Percentiles rank a stretch among this genome's conserved stretches.
Conservation (phyloP, 2,113 vertebrate genomes). For the Kobus ellipsiprymnus region DNA sequence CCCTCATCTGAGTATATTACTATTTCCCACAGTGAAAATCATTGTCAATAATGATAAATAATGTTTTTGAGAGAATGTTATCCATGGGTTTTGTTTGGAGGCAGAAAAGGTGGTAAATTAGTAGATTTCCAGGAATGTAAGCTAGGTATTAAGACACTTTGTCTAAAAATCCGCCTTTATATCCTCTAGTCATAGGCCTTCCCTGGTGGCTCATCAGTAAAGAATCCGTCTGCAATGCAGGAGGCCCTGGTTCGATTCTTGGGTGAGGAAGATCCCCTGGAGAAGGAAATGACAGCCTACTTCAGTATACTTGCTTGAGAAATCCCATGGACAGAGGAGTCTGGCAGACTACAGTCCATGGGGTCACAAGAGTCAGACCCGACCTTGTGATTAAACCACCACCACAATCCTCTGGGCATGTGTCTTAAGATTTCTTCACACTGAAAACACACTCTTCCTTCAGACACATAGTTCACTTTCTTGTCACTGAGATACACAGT, state of each 20-base stretch:
- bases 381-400: not conserved
- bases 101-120: not conserved
- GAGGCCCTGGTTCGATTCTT: not conserved
- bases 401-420: not conserved
- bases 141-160: not conserved
- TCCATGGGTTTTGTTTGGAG: not conserved
- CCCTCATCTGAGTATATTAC: not conserved
- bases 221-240: not conserved
- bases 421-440: not conserved
- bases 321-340: not conserved
- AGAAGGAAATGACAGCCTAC: not conserved
- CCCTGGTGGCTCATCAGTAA: not conserved
- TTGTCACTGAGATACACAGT: not conserved
- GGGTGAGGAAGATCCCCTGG: not conserved
- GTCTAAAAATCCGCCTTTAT: not conserved
- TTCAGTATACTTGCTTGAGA: not conserved
- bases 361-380: not conserved
- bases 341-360: not conserved
- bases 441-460: not conserved
- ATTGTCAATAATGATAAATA: not conserved
- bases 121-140: not conserved
- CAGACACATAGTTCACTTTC: not conserved
- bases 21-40: not conserved
- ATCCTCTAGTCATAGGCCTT: not conserved
- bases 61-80: not conserved